These are phyloP conservation scores for Paradoxurus hermaphroditus DNA, from an alignment of 2,113 vertebrate genomes.

Conservation along the genomic window DNA sequence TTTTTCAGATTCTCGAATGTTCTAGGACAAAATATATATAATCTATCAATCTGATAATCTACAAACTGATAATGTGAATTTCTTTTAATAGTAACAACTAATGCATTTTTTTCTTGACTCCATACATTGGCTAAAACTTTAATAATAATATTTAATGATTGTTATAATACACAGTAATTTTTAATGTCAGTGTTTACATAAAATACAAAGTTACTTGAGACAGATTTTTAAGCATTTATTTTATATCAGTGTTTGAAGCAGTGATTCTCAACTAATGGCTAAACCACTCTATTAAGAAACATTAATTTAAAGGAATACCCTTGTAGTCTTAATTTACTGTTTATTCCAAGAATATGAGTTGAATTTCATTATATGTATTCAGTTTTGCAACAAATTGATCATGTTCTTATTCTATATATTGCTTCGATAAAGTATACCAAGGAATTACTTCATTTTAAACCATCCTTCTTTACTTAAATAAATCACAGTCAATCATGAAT, in stretches of 20 bases:
- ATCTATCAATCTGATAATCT: background rate
- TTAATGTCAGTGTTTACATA: conserved; percentile 6
- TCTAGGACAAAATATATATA: background rate
- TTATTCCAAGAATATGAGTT: background rate
- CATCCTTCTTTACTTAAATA: background rate
- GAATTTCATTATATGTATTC: background rate
- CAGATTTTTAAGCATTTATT: background rate
- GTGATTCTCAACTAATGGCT: background rate
- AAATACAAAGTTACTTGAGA: background rate
- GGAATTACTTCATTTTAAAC: background rate
- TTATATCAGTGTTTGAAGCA: background rate
- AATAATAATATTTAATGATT: background rate
- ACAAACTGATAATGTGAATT: background rate
- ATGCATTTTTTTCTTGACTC: background rate
- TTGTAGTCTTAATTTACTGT: background rate
- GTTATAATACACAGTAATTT: background rate
- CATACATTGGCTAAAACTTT: background rate
- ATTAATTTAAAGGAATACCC: background rate
- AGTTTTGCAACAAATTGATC: background rate
- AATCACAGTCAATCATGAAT: background rate
- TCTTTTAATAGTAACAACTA: background rate
- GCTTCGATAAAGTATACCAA: background rate
- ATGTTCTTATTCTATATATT: background rate
- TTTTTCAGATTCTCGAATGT: background rate
- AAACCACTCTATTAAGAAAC: background rate